Evolutionary conservation across 2,888 invertebrate genomes (phyloP), one percentile per base, ranked within the genome.

Genomic region (Caenorhabditis sp.): DNA sequence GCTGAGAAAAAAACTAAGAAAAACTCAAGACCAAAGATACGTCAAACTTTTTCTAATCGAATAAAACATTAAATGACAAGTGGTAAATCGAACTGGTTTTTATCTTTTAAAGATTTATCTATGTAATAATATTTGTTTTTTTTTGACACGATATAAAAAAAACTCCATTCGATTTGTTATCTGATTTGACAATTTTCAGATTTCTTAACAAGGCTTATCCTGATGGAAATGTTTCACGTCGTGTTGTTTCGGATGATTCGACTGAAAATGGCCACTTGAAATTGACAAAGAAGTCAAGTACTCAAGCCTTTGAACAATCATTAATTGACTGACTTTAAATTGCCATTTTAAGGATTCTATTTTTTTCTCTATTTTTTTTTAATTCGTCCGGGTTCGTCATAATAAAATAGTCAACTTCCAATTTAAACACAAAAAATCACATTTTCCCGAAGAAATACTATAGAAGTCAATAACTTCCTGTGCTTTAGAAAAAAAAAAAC

Each of bases 281-380:
- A 60, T 58, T 70, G 1, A 59, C 66, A 58, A 70, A 70, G 66
- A 70, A 70, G 66, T 70, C 66, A 58, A 70, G 70, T 60, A 66
- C 70, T 49, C 66, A 66, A 66, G 54, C 70, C 36, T 70, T 62
- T 66, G 70, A 70, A 62, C 70, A 70, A 36, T 70, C 70, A 23
- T 59, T 66, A 54, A 55, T 70, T 53, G 70, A 70, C 66, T 70
- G 66, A 70, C 66, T 54, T n/a, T 43, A 6, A 10, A 6, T 3
- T 17, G 17, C 2, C 14, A 3, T 43, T 43, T 43, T 43, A 31
- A 6, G 31, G 31, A 31, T 17, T 43, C 43, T 10, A 3, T 43
- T 10, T 43, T 36, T 36, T 36, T 36, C 36, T 8, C 12, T 36
- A 36, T 36, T 36, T 43, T 17, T 43, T 17, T 43, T 43, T 17